phyloP scores from a whole-genome alignment of 2,888 invertebrate genomes.

The Ichneumoninae sp. region DNA sequence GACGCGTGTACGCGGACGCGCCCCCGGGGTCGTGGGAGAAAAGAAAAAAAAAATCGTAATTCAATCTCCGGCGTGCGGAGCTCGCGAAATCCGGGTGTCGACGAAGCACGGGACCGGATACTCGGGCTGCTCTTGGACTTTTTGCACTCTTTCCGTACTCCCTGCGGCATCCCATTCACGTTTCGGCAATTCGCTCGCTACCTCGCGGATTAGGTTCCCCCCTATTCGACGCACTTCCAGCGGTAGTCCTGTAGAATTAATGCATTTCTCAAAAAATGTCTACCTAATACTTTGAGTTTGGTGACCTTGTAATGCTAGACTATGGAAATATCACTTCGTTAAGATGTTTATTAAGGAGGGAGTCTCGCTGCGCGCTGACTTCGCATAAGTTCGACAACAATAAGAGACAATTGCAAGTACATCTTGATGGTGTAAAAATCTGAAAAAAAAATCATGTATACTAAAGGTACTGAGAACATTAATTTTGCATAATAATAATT shows the following conservation, averaged over 20 bases:
- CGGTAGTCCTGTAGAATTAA: not conserved
- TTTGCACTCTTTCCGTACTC: constrained; percentile 29
- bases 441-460: too few relatives aligned
- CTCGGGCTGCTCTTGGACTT: constrained; percentile 13
- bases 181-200: not conserved
- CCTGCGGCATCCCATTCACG: not conserved
- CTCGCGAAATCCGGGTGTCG: constrained; percentile 49
- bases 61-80: constrained; percentile 47
- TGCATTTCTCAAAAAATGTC: not conserved
- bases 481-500: too few relatives aligned
- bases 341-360: too few relatives aligned
- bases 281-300: too few relatives aligned
- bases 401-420: too few relatives aligned
- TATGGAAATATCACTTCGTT: too few relatives aligned
- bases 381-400: too few relatives aligned
- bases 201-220: not conserved
- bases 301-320: too few relatives aligned
- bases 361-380: too few relatives aligned
- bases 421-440: too few relatives aligned
- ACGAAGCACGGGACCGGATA: constrained; percentile 34
- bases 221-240: constrained; percentile 7
- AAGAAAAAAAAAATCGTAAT: constrained; percentile 46
- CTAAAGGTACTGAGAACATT: too few relatives aligned
- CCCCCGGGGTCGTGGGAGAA: constrained; percentile 18
- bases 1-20: constrained; percentile 37